phyloP scores from a whole-genome alignment of 2,888 invertebrate genomes.

The Pyrrhia umbra region DNA sequence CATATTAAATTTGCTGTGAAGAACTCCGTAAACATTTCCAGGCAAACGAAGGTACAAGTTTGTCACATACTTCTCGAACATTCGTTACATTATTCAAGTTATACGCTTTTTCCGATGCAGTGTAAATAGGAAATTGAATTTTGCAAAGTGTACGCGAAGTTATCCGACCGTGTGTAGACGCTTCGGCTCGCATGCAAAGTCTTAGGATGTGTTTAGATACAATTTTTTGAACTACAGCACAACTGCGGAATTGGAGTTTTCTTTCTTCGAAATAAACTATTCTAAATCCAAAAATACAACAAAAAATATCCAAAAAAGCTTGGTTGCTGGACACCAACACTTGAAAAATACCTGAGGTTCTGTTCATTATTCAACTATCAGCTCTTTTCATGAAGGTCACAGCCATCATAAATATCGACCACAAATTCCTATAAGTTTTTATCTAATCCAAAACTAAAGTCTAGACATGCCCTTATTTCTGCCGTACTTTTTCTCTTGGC shows the following conservation, averaged over 20 bases:
- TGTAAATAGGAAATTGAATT: conserved; percentile 69
- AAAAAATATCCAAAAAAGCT: too few species aligned
- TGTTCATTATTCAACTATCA: too few species aligned
- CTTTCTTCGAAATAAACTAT: too few species aligned
- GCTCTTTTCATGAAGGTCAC: background rate
- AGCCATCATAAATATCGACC: background rate
- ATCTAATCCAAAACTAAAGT: background rate
- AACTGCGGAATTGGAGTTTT: background rate
- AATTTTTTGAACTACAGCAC: background rate
- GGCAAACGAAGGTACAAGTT: conserved; percentile 39
- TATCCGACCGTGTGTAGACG: conserved; percentile 59
- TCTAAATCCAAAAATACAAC: too few species aligned
- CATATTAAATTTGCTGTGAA: conserved; percentile 54
- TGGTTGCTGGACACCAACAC: too few species aligned
- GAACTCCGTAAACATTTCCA: conserved; percentile 21
- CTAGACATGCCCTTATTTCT: conserved; percentile 4
- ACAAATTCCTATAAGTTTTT: background rate
- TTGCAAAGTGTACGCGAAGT: conserved; percentile 61
- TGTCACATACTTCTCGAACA: conserved; percentile 60
- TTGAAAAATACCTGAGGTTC: too few species aligned
- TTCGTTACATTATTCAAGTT: conserved; percentile 71
- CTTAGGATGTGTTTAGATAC: conserved; percentile 23
- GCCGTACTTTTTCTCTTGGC: conserved; percentile 37
- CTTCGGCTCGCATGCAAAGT: conserved; percentile 26
- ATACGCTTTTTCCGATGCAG: conserved; percentile 68